phyloP scores from a whole-genome alignment of 2,888 invertebrate genomes.

The Eurytoma californica region DNA sequence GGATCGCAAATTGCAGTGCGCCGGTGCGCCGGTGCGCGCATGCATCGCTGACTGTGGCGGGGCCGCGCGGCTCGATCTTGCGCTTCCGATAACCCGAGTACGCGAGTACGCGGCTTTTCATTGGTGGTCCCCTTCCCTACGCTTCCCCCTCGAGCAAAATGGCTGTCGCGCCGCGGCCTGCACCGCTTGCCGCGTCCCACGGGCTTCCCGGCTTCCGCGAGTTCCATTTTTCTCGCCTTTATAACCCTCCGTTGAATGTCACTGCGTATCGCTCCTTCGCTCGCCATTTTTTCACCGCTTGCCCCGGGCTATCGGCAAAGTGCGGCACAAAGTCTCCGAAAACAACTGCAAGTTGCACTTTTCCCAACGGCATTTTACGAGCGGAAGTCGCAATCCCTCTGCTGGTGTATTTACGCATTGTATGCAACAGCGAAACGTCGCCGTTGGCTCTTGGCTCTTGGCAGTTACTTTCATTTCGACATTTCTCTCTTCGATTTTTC shows the following conservation, averaged over 20 bases:
- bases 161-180: not conserved
- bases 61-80: slow-evolving; percentile 19
- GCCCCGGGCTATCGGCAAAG: too few species aligned
- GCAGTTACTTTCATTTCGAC: too few species aligned
- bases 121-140: not conserved
- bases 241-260: too few species aligned
- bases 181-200: not conserved
- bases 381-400: slow-evolving; percentile 32
- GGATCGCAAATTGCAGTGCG: slow-evolving; percentile 59
- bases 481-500: too few species aligned
- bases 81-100: slow-evolving; percentile 23
- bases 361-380: slow-evolving; percentile 29
- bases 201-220: not conserved
- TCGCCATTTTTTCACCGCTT: too few species aligned
- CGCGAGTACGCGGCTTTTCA: slow-evolving; percentile 3
- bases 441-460: too few species aligned
- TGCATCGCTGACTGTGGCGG: slow-evolving; percentile 20
- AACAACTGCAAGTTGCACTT: too few species aligned
- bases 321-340: too few species aligned
- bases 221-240: not conserved
- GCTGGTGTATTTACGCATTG: too few species aligned
- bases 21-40: not conserved
- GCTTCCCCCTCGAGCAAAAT: slow-evolving; percentile 10
- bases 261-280: too few species aligned
- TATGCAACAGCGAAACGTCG: too few species aligned